A percentile compares a stretch with the other conserved stretches of the same genome.
Evolutionary conservation across 2,113 vertebrate genomes (phyloP).

Genomic region (Rhipidura dahli): DNA sequence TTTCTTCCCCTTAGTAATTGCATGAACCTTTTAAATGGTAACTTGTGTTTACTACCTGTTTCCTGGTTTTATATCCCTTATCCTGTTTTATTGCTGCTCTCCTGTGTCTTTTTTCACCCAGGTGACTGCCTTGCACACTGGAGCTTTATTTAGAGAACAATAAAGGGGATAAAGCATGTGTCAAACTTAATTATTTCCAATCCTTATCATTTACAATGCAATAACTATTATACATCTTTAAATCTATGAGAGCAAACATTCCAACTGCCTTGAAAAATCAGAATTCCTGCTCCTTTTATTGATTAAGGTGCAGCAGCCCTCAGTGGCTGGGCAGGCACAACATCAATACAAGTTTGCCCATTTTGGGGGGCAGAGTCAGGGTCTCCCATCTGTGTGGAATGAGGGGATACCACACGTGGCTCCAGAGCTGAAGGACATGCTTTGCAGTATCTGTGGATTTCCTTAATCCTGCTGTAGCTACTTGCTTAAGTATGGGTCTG

Average conservation of each 20-base stretch:
- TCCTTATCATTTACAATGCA: background rate
- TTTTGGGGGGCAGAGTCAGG: background rate
- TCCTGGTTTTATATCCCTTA: background rate
- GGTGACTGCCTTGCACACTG: background rate
- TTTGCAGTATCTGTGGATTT: background rate
- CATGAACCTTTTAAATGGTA: background rate
- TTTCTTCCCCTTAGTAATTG: background rate
- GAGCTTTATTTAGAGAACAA: background rate
- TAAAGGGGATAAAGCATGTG: background rate
- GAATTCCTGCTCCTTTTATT: background rate
- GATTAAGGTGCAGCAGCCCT: background rate
- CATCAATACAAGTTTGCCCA: background rate
- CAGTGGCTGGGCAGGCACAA: background rate
- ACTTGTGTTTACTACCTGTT: conserved; percentile 1
- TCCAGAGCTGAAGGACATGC: background rate
- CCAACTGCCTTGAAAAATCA: background rate
- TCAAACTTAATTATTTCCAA: background rate
- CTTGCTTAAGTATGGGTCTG: background rate
- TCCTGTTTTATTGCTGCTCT: background rate
- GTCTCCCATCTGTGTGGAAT: background rate
- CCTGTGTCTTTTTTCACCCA: background rate
- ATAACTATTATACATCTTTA: background rate
- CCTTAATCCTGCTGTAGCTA: background rate
- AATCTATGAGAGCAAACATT: background rate
- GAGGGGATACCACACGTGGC: background rate